Base-by-base conservation (phyloP, 2,797 vertebrate genomes). In the Thalassophryne amazonica region DNA sequence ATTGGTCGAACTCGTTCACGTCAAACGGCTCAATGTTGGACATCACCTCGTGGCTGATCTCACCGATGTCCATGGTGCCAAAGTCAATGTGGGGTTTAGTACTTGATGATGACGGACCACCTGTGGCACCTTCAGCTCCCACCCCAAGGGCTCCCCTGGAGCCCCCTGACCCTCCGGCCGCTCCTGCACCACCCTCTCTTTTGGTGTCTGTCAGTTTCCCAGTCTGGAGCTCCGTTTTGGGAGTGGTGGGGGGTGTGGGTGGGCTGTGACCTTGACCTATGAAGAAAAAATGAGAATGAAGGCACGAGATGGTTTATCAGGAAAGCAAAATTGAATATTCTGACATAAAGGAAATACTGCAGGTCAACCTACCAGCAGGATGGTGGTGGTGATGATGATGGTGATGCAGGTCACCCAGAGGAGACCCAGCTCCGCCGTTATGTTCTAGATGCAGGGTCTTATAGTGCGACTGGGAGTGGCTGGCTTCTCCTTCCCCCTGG, bases 21-120 rank as follows among this genome's bases (percentile, higher is more conserved):
- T 99, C 97, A 7, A 99, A 99, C 15, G 96, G 94, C 86, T 99
- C 97, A 78, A 99, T 99, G 90, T 99, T 99, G 86, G 96, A 95
- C 94, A 99, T 98, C 68, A 99, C 97, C 73, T 99, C 97, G 0
- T 98, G 96, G 85, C 97, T 99, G 82, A 99, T 98, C 83, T 99
- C 97, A 0, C 97, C 96, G 5, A 99, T 99, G 90, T 99, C 97
- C 89, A 99, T 94, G n/a, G 95, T 95, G 76, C 95, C 94, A 14
- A 99, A 99, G 84, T 99, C 97, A 67, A 99, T 97, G 90, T 98
- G 97, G 4, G 96, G 95, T 81, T 98, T 98, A 20, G 94, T 88
- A 7, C 61, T 89, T 28, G 73, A 92, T 1, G 90, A 86, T 0
- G 88, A 84, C 0, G 86, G 77, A 2, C 89, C 85, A 7, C 76